phyloP scores from a whole-genome alignment of 30 jellyfish, hydroid and myxozoan genomes.

The Haliclystus octoradiatus region DNA sequence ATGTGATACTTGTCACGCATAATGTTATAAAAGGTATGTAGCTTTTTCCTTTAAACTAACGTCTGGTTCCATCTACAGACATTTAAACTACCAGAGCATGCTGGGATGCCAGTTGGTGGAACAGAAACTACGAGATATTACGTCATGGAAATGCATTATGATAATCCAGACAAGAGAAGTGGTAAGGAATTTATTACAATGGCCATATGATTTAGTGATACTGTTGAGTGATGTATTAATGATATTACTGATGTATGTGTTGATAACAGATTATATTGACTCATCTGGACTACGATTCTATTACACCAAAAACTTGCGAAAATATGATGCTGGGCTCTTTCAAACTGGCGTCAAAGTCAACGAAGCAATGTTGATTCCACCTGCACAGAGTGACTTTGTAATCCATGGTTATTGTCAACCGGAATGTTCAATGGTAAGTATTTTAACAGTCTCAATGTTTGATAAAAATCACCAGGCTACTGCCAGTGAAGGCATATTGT shows the following conservation, averaged over 20 bases:
- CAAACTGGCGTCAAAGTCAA: slow-evolving; percentile 7
- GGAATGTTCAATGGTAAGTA: slow-evolving; percentile 10
- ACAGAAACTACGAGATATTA: slow-evolving; percentile 5
- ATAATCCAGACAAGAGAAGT: slow-evolving; percentile 7
- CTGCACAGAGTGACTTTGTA: slow-evolving; percentile 13
- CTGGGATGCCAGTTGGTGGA: slow-evolving; percentile 24
- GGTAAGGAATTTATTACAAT: too few relatives aligned
- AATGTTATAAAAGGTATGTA: too few relatives aligned
- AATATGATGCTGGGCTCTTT: slow-evolving; percentile 31
- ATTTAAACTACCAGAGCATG: slow-evolving; percentile 30
- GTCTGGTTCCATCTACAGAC: slow-evolving; percentile 3
- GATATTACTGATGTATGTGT: too few relatives aligned
- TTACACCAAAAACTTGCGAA: slow-evolving; percentile 20
- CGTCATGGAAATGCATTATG: slow-evolving; percentile 14
- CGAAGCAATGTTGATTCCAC: slow-evolving; percentile 29
- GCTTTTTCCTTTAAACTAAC: too few relatives aligned
- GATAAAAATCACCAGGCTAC: too few relatives aligned
- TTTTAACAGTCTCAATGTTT: too few relatives aligned
- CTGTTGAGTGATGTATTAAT: too few relatives aligned
- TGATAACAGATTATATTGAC: slow-evolving; percentile 13
- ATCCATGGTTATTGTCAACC: slow-evolving; percentile 8
- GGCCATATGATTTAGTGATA: too few relatives aligned
- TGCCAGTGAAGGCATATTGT: too few relatives aligned
- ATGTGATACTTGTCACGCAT: too few relatives aligned
- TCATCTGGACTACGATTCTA: slow-evolving; percentile 27